A percentile compares a stretch with the other conserved stretches of the same genome.
Evolutionary conservation across 2,113 vertebrate species (phyloP).

Genomic region (Pontoporia blainvillei): DNA sequence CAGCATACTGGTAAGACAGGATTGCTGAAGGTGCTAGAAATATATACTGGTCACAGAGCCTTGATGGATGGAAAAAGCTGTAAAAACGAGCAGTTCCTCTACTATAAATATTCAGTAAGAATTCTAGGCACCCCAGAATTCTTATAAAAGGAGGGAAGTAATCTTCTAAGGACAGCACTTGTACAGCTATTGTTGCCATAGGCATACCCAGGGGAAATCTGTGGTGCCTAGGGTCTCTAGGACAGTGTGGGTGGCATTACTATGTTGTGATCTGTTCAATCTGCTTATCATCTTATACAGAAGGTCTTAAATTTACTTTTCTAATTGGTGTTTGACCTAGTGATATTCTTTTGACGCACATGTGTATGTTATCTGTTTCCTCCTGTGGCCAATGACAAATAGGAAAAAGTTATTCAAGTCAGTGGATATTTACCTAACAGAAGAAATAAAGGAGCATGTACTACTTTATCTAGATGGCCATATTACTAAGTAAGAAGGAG

Average conservation of each 20-base stretch:
- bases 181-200: neutral
- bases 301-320: neutral
- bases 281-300: neutral
- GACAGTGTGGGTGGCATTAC: neutral
- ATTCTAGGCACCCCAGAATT: neutral
- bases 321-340: neutral
- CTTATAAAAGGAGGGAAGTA: neutral
- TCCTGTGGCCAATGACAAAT: neutral
- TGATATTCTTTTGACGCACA: neutral
- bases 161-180: neutral
- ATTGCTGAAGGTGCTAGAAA: neutral
- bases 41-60: neutral
- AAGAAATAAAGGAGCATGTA: neutral
- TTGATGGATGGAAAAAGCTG: neutral
- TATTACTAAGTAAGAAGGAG: neutral
- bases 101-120: neutral
- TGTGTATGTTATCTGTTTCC: neutral
- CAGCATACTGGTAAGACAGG: neutral
- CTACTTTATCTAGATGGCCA: neutral
- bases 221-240: neutral
- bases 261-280: neutral
- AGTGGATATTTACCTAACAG: neutral
- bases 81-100: conserved; percentile 2
- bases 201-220: neutral
- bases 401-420: neutral